These are phyloP conservation scores for Alviniconcha strummeri DNA, from an alignment of 2,888 invertebrate species.

Conservation along the genomic window DNA sequence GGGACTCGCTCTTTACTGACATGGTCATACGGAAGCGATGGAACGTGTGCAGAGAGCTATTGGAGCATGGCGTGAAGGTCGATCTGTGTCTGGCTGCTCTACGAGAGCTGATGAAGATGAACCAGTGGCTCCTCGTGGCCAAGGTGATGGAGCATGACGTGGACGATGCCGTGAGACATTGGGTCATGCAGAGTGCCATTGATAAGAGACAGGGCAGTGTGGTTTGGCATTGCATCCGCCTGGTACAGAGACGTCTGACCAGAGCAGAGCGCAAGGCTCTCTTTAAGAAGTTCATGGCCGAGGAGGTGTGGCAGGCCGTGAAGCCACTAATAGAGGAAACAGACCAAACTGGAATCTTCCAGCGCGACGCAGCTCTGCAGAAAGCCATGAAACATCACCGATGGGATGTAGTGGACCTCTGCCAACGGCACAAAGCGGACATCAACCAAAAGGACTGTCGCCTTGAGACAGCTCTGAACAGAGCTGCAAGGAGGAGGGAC, in stretches of 20 bases:
- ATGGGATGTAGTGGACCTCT: constrained; percentile 21
- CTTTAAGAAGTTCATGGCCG: constrained; percentile 1
- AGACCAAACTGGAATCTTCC: background rate
- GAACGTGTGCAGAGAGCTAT: background rate
- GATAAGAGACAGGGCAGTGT: background rate
- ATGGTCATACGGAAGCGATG: constrained; percentile 4
- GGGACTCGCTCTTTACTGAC: background rate
- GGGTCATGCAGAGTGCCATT: constrained; percentile 4
- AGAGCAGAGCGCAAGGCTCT: background rate
- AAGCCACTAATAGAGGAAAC: background rate
- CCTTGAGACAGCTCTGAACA: background rate
- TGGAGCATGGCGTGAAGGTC: constrained; percentile 5
- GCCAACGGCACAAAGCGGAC: constrained; percentile 3
- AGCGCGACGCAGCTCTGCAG: constrained; percentile 11
- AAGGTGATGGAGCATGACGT: constrained; percentile 11
- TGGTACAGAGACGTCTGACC: background rate
- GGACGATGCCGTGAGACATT: constrained; percentile 6
- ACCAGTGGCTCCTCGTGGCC: constrained; percentile 23
- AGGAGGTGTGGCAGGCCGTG: constrained; percentile 4
- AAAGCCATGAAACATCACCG: constrained; percentile 3
- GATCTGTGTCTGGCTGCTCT: constrained; percentile 16
- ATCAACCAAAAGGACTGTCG: background rate
- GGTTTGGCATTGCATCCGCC: background rate
- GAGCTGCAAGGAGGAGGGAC: constrained; percentile 1
- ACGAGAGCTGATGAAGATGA: constrained; percentile 15